Conservation (phyloP, 2,888 invertebrate species). For the Athalia rosae region DNA sequence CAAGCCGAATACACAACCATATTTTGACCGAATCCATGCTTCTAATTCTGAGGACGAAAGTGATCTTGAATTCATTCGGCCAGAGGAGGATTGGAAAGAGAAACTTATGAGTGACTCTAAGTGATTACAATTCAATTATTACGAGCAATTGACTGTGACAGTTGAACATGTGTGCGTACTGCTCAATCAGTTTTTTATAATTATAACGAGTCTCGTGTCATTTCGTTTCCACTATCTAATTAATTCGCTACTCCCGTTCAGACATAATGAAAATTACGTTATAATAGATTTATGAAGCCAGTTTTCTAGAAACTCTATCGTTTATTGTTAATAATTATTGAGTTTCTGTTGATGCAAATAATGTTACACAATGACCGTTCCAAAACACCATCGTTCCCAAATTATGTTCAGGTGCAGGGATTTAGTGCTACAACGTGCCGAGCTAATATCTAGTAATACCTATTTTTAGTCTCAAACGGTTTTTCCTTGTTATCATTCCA, state of each 20-base stretch:
- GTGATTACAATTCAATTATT: neutral
- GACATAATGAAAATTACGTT: neutral
- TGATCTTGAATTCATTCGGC: slow-evolving; percentile 77
- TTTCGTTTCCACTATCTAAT: slow-evolving; percentile 12
- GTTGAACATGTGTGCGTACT: neutral
- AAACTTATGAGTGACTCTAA: slow-evolving; percentile 23
- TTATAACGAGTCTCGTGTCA: slow-evolving; percentile 7
- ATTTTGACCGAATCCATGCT: slow-evolving; percentile 79
- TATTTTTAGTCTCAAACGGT: no score
- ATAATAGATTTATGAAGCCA: neutral
- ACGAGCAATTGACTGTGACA: neutral
- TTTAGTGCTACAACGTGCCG: no score
- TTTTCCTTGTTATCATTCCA: no score
- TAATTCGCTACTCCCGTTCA: neutral
- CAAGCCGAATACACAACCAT: neutral
- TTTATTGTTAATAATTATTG: neutral
- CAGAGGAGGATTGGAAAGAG: slow-evolving; percentile 60
- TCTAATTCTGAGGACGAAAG: slow-evolving; percentile 78
- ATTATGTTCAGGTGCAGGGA: no score
- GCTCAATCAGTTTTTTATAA: neutral
- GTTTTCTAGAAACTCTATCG: neutral
- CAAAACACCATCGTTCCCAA: no score
- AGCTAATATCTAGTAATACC: no score
- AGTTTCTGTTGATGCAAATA: no score
- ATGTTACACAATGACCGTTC: no score